Percentiles rank a stretch among this genome's conserved stretches.
phyloP scores from a whole-genome alignment of 2,797 vertebrate genomes.

The Hyperoplus lanceolatus region DNA sequence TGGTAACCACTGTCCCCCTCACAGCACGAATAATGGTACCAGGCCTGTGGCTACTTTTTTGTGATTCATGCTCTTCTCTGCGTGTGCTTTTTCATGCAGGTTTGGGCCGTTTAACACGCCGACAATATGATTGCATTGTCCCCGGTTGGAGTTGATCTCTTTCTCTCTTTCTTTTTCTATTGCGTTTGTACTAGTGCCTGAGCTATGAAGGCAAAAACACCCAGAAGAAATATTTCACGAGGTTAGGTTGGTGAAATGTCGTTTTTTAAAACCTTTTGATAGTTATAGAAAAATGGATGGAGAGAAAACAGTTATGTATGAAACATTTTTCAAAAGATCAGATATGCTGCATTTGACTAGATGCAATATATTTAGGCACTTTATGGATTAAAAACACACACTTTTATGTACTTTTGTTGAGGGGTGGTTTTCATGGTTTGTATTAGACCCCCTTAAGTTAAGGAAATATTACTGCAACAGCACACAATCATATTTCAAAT shows the following conservation, averaged over 20 bases:
- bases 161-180: conserved; percentile 3
- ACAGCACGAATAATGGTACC: neutral
- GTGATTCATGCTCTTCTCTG: neutral
- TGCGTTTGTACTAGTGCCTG: neutral
- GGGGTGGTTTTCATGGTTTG: neutral
- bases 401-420: neutral
- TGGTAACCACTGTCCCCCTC: neutral
- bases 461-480: neutral
- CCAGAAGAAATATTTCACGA: neutral
- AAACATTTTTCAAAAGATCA: neutral
- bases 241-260: neutral
- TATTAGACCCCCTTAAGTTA: neutral
- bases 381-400: neutral
- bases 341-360: neutral
- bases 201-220: neutral
- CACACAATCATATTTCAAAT: neutral
- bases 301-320: neutral
- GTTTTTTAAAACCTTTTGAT: neutral
- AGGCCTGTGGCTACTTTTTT: neutral
- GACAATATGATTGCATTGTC: conserved; percentile 16
- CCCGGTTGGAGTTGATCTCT: neutral
- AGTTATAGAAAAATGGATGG: neutral
- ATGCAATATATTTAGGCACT: neutral
- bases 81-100: neutral
- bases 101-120: neutral